Percentiles rank a stretch among this genome's conserved stretches.
Evolutionary conservation across 2,888 invertebrate species (phyloP).

Genomic region (Tenthredo scrophulariae): DNA sequence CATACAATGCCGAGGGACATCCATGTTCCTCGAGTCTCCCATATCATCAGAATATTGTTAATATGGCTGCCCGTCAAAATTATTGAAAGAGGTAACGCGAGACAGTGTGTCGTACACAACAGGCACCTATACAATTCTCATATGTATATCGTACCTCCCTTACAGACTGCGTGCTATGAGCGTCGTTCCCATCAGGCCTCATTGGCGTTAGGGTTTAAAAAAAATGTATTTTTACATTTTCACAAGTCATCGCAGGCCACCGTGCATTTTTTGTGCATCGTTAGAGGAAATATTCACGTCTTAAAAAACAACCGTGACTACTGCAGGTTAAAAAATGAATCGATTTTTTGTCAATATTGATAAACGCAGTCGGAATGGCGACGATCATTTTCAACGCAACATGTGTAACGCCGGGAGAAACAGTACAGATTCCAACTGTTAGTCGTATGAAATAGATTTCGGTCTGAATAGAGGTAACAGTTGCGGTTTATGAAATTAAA

Average conservation of each 20-base stretch:
- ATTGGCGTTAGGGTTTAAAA: neutral
- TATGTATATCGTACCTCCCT: constrained; percentile 42
- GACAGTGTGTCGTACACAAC: constrained; percentile 9
- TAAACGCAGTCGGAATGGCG: neutral
- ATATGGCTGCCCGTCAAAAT: constrained; percentile 73
- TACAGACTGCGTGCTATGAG: neutral
- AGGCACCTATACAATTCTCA: constrained; percentile 25
- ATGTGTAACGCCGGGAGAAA: constrained; percentile 13
- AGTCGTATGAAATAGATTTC: constrained; percentile 61
- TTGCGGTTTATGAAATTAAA: constrained; percentile 78
- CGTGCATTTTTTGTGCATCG: neutral
- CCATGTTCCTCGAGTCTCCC: constrained; percentile 64
- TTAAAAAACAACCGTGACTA: neutral
- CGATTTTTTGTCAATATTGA: neutral
- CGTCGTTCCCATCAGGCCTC: constrained; percentile 8
- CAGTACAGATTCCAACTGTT: constrained; percentile 35
- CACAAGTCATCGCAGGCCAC: constrained; percentile 3
- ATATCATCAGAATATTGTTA: constrained; percentile 73
- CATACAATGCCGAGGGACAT: constrained; percentile 76
- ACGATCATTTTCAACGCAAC: neutral
- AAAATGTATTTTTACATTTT: constrained; percentile 25
- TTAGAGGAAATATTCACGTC: neutral
- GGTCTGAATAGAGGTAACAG: constrained; percentile 76
- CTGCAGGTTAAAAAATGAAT: neutral
- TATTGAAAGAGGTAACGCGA: constrained; percentile 65